phyloP scores from a whole-genome alignment of 2,113 vertebrate genomes.

The Coreoperca whiteheadi region DNA sequence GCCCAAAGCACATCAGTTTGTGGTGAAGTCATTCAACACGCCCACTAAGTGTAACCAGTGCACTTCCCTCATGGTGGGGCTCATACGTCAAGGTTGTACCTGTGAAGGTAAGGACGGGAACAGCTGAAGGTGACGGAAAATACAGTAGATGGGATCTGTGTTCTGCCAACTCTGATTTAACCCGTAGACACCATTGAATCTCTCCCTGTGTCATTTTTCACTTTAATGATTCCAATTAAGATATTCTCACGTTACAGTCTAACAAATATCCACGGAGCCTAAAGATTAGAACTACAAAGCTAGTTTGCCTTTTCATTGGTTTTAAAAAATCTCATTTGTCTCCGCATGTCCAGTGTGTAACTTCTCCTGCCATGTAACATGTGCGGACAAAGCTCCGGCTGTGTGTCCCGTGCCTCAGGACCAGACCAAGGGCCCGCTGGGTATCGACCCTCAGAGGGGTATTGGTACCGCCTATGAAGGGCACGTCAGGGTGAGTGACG shows the following conservation, averaged over 20 bases:
- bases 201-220: not conserved
- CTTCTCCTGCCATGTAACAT: slow-evolving; percentile 98
- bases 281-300: not conserved
- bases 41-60: slow-evolving; percentile 98
- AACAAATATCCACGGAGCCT: not conserved
- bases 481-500: slow-evolving; percentile 90
- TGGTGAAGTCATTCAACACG: slow-evolving; percentile 93
- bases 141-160: not conserved
- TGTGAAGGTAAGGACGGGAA: slow-evolving; percentile 91
- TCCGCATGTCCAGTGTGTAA: slow-evolving; percentile 88
- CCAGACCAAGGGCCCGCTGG: slow-evolving; percentile 95
- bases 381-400: slow-evolving; percentile 97
- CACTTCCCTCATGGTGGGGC: slow-evolving; percentile 98
- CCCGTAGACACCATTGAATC: not conserved
- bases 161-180: not conserved
- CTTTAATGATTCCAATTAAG: not conserved
- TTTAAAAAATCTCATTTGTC: not conserved
- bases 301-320: not conserved
- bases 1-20: slow-evolving; percentile 98
- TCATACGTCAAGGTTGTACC: slow-evolving; percentile 96
- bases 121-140: not conserved
- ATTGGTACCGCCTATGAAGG: slow-evolving; percentile 97
- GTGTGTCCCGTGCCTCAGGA: slow-evolving; percentile 95
- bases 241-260: not conserved
- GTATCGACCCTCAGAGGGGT: slow-evolving; percentile 96